Evolutionary conservation across 2,888 invertebrate species (phyloP).

Genomic region (Heteromyza rotundicornis): DNA sequence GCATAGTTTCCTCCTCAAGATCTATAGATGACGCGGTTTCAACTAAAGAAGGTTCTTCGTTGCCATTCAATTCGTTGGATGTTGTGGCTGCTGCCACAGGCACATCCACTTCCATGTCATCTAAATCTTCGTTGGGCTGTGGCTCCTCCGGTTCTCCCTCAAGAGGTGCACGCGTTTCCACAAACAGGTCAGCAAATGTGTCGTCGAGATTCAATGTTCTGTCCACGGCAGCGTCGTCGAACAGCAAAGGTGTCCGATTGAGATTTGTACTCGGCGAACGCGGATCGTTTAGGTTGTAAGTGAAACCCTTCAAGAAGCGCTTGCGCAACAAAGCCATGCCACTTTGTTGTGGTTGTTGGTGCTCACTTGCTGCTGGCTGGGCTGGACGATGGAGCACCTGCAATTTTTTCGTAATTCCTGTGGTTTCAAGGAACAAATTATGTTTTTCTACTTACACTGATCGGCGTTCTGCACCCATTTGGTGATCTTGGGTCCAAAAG

Average conservation of each 20-base stretch:
- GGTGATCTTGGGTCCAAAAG: constrained; percentile 54
- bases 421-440: no score
- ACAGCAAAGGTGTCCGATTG: constrained; percentile 53
- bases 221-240: constrained; percentile 52
- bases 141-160: not conserved
- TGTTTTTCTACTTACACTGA: constrained; percentile 41
- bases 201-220: constrained; percentile 53
- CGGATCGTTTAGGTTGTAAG: constrained; percentile 50
- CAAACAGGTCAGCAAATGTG: constrained; percentile 57
- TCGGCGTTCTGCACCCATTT: constrained; percentile 48
- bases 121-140: not conserved
- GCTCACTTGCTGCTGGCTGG: constrained; percentile 23
- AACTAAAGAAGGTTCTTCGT: not conserved
- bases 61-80: not conserved
- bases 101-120: not conserved
- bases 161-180: constrained; percentile 46
- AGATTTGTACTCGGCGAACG: constrained; percentile 50
- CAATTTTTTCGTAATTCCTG: no score
- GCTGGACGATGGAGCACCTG: constrained; percentile 18
- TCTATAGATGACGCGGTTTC: not conserved
- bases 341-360: not conserved
- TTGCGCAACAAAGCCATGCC: no score
- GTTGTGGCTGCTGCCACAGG: not conserved
- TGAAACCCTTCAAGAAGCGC: constrained; percentile 51
- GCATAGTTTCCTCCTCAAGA: constrained; percentile 39